Evolutionary conservation across 2,113 vertebrate genomes (phyloP).

Genomic region (Microtus ochrogaster): DNA sequence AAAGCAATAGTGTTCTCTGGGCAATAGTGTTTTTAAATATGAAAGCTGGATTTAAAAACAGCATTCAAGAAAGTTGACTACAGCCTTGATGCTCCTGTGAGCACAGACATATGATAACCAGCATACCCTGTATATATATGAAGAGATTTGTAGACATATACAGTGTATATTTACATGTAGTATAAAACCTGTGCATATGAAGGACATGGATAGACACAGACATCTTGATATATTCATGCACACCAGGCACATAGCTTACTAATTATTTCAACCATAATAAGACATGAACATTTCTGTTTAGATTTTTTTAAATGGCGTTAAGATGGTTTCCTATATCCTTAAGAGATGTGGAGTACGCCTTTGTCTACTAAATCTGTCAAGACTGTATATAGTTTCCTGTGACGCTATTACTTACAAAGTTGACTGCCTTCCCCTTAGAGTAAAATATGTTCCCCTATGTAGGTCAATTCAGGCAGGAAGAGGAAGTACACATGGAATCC

Average conservation of each 20-base stretch:
- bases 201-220: not conserved
- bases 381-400: not conserved
- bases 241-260: not conserved
- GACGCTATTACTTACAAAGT: not conserved
- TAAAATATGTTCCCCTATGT: not conserved
- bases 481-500: not conserved
- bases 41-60: not conserved
- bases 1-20: not conserved
- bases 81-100: not conserved
- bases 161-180: not conserved
- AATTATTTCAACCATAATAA: not conserved
- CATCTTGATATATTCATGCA: not conserved
- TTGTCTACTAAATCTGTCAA: not conserved
- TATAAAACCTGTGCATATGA: not conserved
- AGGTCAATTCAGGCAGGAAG: not conserved
- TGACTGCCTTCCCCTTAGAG: not conserved
- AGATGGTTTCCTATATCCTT: not conserved
- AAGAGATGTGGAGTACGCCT: not conserved
- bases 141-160: not conserved
- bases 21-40: not conserved
- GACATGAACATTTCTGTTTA: not conserved
- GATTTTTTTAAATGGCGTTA: not conserved
- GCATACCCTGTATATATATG: not conserved
- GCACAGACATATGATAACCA: not conserved
- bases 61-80: constrained; percentile 5